Percentiles rank a stretch among this genome's conserved stretches.
Evolutionary conservation across 64 coral and sea anemone genomes (phyloP).

Genomic region (Stylophora pistillata): DNA sequence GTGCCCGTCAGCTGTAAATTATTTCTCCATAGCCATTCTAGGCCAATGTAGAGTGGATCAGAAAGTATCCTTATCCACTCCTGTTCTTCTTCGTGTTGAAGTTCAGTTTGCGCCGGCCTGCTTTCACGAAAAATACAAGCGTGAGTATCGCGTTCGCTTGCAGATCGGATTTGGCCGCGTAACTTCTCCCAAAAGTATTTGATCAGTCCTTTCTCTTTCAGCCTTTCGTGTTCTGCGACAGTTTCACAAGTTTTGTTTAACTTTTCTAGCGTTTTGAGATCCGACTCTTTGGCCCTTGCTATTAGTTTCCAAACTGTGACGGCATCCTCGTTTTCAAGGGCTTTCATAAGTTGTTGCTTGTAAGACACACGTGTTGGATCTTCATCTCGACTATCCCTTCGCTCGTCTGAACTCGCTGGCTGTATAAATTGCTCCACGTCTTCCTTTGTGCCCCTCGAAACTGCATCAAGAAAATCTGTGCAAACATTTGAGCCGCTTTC

Average conservation of each 20-base stretch:
- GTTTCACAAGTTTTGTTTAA: not conserved
- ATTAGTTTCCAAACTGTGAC: conserved; percentile 3
- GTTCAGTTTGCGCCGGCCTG: not conserved
- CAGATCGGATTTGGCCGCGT: not conserved
- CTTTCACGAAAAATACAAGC: not conserved
- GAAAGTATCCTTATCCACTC: conserved; percentile 30
- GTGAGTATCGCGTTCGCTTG: not conserved
- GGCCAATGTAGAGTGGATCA: conserved; percentile 18
- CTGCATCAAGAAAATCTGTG: not conserved
- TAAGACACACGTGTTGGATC: not conserved
- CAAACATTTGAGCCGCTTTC: not conserved
- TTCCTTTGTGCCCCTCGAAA: not conserved
- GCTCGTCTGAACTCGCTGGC: not conserved
- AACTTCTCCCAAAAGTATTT: not conserved
- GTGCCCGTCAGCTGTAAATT: not conserved
- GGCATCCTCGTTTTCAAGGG: not conserved
- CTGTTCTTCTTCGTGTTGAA: not conserved
- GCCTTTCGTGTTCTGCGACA: not conserved
- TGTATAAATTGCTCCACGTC: not conserved
- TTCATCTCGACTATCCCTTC: not conserved
- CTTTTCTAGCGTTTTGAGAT: not conserved
- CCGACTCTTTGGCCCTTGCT: not conserved
- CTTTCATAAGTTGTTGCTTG: conserved; percentile 5
- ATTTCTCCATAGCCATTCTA: conserved; percentile 22
- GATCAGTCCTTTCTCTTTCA: not conserved